Conservation (phyloP, 2,888 invertebrate species). For the Polymixis flavicincta region DNA sequence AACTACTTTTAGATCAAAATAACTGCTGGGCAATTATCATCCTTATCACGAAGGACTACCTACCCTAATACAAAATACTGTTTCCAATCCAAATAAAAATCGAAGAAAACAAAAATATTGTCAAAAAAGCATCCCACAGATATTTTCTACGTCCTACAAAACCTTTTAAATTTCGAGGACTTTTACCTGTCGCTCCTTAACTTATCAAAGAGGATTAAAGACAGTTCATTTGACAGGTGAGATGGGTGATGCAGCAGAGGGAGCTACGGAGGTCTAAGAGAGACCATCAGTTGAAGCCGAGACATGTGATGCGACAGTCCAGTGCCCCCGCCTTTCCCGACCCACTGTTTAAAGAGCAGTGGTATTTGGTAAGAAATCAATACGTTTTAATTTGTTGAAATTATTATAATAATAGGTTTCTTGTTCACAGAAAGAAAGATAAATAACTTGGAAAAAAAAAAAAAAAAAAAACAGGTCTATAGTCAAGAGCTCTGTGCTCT, state of each 20-base stretch:
- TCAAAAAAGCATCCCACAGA: background rate
- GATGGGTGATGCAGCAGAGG: constrained; percentile 98
- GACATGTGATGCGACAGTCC: constrained; percentile 82
- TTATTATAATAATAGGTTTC: background rate
- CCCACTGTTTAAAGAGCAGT: constrained; percentile 94
- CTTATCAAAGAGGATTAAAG: constrained; percentile 42
- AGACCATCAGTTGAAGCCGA: constrained; percentile 92
- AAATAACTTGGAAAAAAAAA: background rate
- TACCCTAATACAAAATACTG: too few relatives aligned
- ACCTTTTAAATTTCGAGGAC: constrained; percentile 28
- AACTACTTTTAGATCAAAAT: background rate
- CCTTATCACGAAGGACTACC: too few relatives aligned
- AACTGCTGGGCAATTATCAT: background rate
- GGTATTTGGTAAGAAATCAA: constrained; percentile 93
- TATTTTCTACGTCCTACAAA: background rate
- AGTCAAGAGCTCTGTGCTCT: background rate
- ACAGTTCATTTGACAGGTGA: constrained; percentile 90
- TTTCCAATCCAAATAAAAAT: background rate
- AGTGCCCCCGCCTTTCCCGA: constrained; percentile 94
- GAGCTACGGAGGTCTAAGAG: constrained; percentile 96
- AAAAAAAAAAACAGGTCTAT: background rate
- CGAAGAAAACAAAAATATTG: constrained; percentile 1
- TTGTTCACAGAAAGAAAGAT: background rate
- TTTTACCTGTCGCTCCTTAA: constrained; percentile 7
- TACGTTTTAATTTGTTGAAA: too few relatives aligned